A percentile compares a stretch with the other conserved stretches of the same genome.
Evolutionary conservation across 64 coral and sea anemone genomes (phyloP).

Genomic region (Stichodactyla helianthus): DNA sequence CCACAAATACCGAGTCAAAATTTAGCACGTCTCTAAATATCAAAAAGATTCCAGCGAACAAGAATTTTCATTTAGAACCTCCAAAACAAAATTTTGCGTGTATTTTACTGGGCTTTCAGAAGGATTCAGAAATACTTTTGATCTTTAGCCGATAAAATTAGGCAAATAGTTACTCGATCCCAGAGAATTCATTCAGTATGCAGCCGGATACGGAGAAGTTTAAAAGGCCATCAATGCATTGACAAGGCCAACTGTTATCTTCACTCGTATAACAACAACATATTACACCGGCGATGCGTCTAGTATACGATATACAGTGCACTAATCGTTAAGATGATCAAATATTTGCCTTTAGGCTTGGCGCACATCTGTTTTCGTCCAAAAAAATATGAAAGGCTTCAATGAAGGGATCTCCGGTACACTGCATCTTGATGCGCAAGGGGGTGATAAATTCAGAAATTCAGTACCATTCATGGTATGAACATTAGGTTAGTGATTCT

Average conservation of each 20-base stretch:
- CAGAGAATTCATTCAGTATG: not conserved
- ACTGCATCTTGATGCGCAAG: too few species aligned
- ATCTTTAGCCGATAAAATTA: not conserved
- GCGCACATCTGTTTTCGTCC: not conserved
- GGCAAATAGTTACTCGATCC: not conserved
- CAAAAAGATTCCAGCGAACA: too few species aligned
- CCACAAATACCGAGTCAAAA: too few species aligned
- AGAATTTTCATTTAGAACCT: too few species aligned
- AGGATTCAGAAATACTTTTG: not conserved
- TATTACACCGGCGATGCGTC: not conserved
- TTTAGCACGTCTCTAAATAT: too few species aligned
- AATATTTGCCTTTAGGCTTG: not conserved
- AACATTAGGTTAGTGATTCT: not conserved
- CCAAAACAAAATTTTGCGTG: too few species aligned
- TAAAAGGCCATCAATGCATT: not conserved
- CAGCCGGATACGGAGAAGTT: not conserved
- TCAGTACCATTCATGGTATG: not conserved
- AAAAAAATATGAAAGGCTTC: not conserved
- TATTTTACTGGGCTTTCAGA: too few species aligned
- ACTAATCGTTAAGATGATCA: not conserved
- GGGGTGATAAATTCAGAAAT: too few species aligned
- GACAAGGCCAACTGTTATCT: conserved; percentile 14
- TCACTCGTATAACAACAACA: not conserved
- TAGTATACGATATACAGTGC: not conserved
- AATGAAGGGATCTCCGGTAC: not conserved